phyloP scores from a whole-genome alignment of 2,113 vertebrate genomes.

The Lepisosteus osseus region DNA sequence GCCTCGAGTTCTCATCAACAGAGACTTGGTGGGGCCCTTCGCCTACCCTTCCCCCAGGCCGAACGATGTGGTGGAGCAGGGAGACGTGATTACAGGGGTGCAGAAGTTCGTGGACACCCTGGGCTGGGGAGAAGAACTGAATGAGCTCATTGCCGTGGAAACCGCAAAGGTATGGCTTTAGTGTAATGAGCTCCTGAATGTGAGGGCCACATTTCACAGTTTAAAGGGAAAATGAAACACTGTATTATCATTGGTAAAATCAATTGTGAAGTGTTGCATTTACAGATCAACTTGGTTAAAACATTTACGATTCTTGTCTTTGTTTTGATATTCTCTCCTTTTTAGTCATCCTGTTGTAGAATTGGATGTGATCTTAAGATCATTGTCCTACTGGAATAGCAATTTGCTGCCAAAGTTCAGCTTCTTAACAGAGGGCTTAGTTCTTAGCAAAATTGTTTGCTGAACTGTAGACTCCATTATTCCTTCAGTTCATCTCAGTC shows the following conservation, averaged over 20 bases:
- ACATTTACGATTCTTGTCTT: no score
- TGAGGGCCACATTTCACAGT: neutral
- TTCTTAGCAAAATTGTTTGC: no score
- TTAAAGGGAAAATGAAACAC: neutral
- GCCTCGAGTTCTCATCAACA: conserved; percentile 85
- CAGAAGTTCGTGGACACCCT: conserved; percentile 72
- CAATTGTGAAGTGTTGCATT: no score
- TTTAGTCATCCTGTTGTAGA: no score
- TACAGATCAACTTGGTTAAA: no score
- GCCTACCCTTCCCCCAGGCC: conserved; percentile 43
- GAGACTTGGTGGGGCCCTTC: conserved; percentile 81
- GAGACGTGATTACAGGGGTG: conserved; percentile 77
- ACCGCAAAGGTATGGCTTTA: conserved; percentile 54
- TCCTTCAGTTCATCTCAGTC: no score
- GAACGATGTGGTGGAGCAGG: conserved; percentile 73
- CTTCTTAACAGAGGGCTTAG: no score
- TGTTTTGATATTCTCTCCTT: no score
- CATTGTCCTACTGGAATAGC: no score
- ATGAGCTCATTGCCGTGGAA: conserved; percentile 59
- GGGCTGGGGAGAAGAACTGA: conserved; percentile 76
- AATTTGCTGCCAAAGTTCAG: no score
- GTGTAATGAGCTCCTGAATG: neutral
- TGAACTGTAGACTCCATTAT: no score
- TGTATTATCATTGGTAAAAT: neutral
- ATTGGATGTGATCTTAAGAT: no score